phyloP scores from a whole-genome alignment of 2,888 invertebrate species.

The Drosophila rellima region DNA sequence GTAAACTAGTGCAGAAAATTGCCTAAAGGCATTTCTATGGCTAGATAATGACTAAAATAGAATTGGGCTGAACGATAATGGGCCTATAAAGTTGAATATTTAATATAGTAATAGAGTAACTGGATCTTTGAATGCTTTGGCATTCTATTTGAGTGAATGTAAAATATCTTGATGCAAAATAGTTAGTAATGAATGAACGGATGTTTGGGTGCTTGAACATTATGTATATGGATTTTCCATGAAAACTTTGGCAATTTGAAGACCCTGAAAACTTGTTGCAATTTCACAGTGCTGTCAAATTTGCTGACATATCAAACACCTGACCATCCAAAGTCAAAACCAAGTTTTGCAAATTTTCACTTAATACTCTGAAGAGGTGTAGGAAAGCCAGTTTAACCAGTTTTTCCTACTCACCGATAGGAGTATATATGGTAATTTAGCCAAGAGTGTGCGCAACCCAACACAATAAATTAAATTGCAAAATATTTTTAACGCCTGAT shows the following conservation, averaged over 20 bases:
- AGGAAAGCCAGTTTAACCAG: conserved; percentile 41
- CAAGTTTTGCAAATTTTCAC: conserved; percentile 42
- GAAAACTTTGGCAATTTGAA: too few species aligned
- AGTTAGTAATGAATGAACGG: not conserved
- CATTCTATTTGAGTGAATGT: conserved; percentile 15
- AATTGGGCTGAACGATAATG: conserved; percentile 26
- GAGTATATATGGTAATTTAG: conserved; percentile 50
- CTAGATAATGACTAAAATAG: conserved; percentile 40
- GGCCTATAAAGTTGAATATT: conserved; percentile 24
- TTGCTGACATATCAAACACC: conserved; percentile 43
- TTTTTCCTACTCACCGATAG: conserved; percentile 17
- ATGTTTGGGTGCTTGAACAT: too few species aligned
- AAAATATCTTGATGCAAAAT: not conserved
- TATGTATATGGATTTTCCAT: too few species aligned
- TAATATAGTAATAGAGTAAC: conserved; percentile 12
- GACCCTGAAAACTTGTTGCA: not conserved
- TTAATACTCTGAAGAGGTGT: not conserved
- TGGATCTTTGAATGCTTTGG: not conserved
- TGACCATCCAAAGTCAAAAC: conserved; percentile 29
- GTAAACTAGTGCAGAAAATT: conserved; percentile 71
- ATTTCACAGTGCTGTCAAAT: conserved; percentile 16
- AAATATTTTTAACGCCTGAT: conserved; percentile 82
- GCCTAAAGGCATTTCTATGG: conserved; percentile 49
- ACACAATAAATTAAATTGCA: conserved; percentile 73
- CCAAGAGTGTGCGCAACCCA: conserved; percentile 14